phyloP scores from a whole-genome alignment of 2,888 invertebrate genomes.

The Eubasilissa splendida region DNA sequence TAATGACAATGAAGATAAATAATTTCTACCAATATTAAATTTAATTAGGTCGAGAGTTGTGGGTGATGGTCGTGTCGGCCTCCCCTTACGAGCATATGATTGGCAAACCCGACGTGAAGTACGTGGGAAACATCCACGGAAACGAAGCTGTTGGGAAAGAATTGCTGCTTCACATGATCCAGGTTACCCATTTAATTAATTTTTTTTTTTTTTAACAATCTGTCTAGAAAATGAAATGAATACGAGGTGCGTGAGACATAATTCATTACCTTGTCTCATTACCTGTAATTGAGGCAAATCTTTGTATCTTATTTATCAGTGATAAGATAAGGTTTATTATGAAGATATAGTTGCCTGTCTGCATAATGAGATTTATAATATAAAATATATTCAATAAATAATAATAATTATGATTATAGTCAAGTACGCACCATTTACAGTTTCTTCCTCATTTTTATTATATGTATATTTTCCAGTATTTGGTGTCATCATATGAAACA shows the following conservation, averaged over 20 bases:
- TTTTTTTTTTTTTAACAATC: not conserved
- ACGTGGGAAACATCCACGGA: slow-evolving; percentile 98
- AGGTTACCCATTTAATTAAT: slow-evolving; percentile 68
- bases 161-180: slow-evolving; percentile 91
- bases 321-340: too few relatives aligned
- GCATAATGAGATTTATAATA: not conserved
- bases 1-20: not conserved
- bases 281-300: too few relatives aligned
- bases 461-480: slow-evolving; percentile 73
- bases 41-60: slow-evolving; percentile 84
- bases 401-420: too few relatives aligned
- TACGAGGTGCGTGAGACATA: too few relatives aligned
- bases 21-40: not conserved
- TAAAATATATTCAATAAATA: not conserved
- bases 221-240: too few relatives aligned
- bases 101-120: slow-evolving; percentile 97
- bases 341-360: too few relatives aligned
- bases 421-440: not conserved
- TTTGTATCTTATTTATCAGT: too few relatives aligned
- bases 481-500: slow-evolving; percentile 86
- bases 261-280: too few relatives aligned
- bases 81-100: slow-evolving; percentile 94
- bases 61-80: slow-evolving; percentile 94
- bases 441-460: not conserved
- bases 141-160: slow-evolving; percentile 97